Base-by-base conservation (phyloP, 2,113 vertebrate genomes). In the Lipophrys pholis region DNA sequence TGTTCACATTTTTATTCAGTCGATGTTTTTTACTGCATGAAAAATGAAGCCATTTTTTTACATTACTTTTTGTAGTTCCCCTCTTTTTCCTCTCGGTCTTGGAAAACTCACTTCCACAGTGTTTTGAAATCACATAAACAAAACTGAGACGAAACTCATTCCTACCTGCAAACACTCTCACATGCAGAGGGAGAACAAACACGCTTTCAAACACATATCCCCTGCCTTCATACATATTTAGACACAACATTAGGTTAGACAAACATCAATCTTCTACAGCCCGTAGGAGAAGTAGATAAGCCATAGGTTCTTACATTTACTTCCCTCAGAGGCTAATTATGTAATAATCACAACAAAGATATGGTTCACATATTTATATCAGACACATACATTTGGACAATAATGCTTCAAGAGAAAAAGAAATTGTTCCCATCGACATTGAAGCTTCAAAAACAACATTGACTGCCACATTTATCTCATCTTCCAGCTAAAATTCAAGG, bases 1-100 rank as follows among this genome's bases (percentile, higher is more conserved):
- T 21, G 67, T 61, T 50, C 50, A 70, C 58, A 63, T 70, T 74
- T 64, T 50, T 41, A 59, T 41, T 64, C 58, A 38, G 54, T 35
- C 10, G 46, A 70, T 61, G 51, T 14, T 80, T 80, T 61, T 50
- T 69, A 69, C 42, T 8, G 58, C n/a, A 53, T 79, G 62, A 78
- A 69, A 83, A 83, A 81, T 65, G n/a, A 76, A 61, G 69, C 68
- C 60, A 56, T 30, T 30, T 30, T 30, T 30, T 30, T 30, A 30
- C 21, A 30, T 30, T 30, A 30, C 2, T 30, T 30, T 30, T 62
- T 59, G 40, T 8, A 17, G 9, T 58, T 57, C 41, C 17, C 11
- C 12, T 16, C 40, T 65, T 69, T 41, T 69, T 58, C 43, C 65
- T 62, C 68, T 72, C 63, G 57, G 35, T 64, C 77, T 45, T 30